Conservation (phyloP, 2,888 invertebrate genomes). For the Leptothorax acervorum region DNA sequence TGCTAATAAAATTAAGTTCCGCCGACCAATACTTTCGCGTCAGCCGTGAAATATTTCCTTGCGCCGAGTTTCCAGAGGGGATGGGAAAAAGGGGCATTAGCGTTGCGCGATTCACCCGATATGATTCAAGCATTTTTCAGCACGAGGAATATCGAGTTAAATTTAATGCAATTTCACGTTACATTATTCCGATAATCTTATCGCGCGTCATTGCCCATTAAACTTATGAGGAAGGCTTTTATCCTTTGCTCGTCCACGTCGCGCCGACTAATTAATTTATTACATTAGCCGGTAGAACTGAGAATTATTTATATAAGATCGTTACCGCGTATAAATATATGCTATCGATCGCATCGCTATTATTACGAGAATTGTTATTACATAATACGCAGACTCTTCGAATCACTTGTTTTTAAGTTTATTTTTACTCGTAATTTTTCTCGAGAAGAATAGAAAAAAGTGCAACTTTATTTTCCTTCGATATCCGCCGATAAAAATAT, state of each 20-base stretch:
- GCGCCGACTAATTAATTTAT: constrained; percentile 63
- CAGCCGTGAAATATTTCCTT: constrained; percentile 70
- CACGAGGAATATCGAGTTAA: constrained; percentile 69
- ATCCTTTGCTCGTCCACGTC: constrained; percentile 60
- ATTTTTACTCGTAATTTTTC: background rate
- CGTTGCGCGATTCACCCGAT: constrained; percentile 61
- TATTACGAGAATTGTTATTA: constrained; percentile 27
- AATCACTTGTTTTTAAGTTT: background rate
- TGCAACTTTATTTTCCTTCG: background rate
- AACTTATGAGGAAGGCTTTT: constrained; percentile 70
- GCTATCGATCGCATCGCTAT: constrained; percentile 36
- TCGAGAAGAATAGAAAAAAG: background rate
- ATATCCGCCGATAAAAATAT: background rate
- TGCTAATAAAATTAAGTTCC: constrained; percentile 71
- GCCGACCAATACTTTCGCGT: constrained; percentile 67
- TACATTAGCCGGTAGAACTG: constrained; percentile 63
- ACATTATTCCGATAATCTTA: constrained; percentile 75
- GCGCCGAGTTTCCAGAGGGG: constrained; percentile 42
- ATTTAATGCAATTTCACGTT: constrained; percentile 75
- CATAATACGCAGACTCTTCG: background rate
- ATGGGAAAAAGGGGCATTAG: constrained; percentile 59
- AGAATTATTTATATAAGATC: constrained; percentile 68
- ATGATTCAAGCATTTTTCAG: constrained; percentile 71
- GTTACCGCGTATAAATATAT: constrained; percentile 47
- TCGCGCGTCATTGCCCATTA: constrained; percentile 73